Conservation (phyloP, 2,888 invertebrate genomes). For the Troilus luridus region DNA sequence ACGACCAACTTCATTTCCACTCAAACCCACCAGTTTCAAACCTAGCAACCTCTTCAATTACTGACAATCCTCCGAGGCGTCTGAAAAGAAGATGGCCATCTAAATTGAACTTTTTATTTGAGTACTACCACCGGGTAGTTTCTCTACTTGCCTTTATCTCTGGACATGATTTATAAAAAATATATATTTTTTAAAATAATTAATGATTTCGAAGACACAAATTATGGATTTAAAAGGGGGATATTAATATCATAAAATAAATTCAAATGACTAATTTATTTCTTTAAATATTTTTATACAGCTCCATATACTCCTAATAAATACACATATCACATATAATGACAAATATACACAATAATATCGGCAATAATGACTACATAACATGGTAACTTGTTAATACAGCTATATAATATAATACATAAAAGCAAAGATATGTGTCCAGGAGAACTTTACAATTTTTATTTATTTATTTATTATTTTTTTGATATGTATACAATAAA, state of each 20-base stretch:
- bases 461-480: neutral
- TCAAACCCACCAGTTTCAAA: no score
- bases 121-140: no score
- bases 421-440: slow-evolving; percentile 58
- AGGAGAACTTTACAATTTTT: slow-evolving; percentile 40
- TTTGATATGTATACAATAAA: slow-evolving; percentile 58
- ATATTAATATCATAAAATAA: neutral
- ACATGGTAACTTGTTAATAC: slow-evolving; percentile 60
- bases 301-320: slow-evolving; percentile 55
- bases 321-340: slow-evolving; percentile 63
- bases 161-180: no score
- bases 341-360: slow-evolving; percentile 65
- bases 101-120: no score
- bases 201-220: no score
- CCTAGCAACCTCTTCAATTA: no score
- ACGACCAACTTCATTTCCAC: no score
- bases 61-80: no score
- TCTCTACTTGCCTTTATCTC: no score
- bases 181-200: no score
- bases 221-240: no score
- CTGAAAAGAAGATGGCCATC: no score
- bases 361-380: slow-evolving; percentile 63
- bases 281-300: slow-evolving; percentile 47
- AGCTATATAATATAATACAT: slow-evolving; percentile 49
- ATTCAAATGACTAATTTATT: slow-evolving; percentile 40